Conservation (phyloP, 2,797 vertebrate genomes). For the Remorina albescens region DNA sequence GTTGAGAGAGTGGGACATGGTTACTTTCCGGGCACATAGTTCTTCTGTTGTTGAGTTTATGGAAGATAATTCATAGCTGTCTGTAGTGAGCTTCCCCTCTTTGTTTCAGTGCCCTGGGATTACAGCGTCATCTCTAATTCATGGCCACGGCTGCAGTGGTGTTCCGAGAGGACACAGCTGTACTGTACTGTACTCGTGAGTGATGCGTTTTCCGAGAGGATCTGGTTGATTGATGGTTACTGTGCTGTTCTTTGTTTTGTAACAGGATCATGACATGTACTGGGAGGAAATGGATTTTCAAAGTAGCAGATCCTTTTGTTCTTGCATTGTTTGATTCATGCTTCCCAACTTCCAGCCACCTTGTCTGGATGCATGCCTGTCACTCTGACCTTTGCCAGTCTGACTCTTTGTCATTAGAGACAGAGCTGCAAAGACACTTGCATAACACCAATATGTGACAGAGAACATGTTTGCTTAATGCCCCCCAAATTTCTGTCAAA, state of each 20-base stretch:
- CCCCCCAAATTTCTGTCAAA: background rate
- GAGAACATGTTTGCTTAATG: background rate
- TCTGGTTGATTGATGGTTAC: slow-evolving; percentile 51
- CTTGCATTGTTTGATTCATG: background rate
- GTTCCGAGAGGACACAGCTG: slow-evolving; percentile 51
- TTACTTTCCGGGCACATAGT: slow-evolving; percentile 39
- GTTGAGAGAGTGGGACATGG: slow-evolving; percentile 50
- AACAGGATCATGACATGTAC: slow-evolving; percentile 39
- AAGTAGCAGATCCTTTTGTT: slow-evolving; percentile 45
- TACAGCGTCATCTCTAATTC: slow-evolving; percentile 41
- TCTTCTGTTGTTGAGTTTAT: slow-evolving; percentile 47
- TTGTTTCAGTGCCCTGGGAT: slow-evolving; percentile 39
- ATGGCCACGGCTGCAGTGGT: slow-evolving; percentile 30
- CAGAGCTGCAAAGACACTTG: background rate
- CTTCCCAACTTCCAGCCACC: slow-evolving; percentile 2
- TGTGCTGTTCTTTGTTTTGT: slow-evolving; percentile 50
- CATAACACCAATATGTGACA: background rate
- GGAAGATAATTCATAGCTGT: slow-evolving; percentile 49
- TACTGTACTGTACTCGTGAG: slow-evolving; percentile 36
- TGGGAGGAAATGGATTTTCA: slow-evolving; percentile 46
- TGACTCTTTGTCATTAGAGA: background rate
- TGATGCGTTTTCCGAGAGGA: slow-evolving; percentile 47
- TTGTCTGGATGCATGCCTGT: slow-evolving; percentile 18
- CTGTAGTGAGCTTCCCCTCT: slow-evolving; percentile 13
- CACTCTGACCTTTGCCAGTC: slow-evolving; percentile 8